phyloP scores from a whole-genome alignment of 2,888 invertebrate genomes.

The Dryomyza anilis region DNA sequence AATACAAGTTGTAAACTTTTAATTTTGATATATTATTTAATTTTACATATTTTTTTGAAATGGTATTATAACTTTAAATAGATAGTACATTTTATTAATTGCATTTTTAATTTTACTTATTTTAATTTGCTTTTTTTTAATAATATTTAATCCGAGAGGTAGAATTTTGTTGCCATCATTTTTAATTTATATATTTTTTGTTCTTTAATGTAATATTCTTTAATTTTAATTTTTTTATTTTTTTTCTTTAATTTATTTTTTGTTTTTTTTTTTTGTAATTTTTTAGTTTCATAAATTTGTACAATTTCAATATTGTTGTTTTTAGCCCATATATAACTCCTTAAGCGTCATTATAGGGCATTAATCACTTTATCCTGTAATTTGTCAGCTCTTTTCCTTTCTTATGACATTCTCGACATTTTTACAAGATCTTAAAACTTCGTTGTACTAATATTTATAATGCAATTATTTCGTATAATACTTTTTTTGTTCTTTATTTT shows the following conservation, averaged over 20 bases:
- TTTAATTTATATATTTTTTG: neutral
- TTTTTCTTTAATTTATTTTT: no score
- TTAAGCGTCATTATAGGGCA: no score
- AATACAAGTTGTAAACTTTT: neutral
- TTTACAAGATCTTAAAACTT: neutral
- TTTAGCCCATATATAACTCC: constrained; percentile 9
- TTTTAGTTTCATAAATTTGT: constrained; percentile 17
- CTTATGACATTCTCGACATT: no score
- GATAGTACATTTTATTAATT: no score
- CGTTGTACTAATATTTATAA: constrained; percentile 8
- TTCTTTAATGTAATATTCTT: neutral
- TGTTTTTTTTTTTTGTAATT: neutral
- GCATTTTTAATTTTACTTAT: no score
- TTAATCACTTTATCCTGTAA: no score
- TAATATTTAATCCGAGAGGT: constrained; percentile 20
- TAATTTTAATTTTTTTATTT: no score
- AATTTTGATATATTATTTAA: neutral
- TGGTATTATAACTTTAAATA: no score
- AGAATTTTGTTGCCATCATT: constrained; percentile 14
- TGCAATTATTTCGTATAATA: neutral
- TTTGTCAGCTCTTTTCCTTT: no score
- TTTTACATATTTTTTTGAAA: no score
- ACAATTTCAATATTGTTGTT: constrained; percentile 14
- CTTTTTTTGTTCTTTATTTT: no score
- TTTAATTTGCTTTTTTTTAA: neutral